A percentile compares a stretch with the other conserved stretches of the same genome.
These are phyloP conservation scores for Mormyrops attenuatus DNA, from an alignment of 2,797 vertebrate genomes.

Conservation along the genomic window DNA sequence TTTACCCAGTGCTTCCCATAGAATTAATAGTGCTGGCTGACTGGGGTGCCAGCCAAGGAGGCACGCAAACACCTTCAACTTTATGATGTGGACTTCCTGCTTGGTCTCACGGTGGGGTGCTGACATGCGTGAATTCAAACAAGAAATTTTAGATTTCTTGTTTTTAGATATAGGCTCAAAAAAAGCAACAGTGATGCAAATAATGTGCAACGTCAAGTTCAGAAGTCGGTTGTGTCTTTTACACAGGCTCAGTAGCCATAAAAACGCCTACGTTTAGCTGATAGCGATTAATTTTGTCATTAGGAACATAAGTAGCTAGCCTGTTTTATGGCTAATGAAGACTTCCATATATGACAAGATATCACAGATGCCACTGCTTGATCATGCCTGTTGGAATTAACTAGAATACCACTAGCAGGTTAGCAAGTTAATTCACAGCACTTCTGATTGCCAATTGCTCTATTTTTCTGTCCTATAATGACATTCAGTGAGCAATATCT, in stretches of 20 bases:
- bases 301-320: not conserved
- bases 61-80: not conserved
- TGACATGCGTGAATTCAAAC: not conserved
- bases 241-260: not conserved
- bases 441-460: not conserved
- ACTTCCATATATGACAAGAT: not conserved
- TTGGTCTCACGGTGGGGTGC: not conserved
- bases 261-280: not conserved
- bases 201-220: not conserved
- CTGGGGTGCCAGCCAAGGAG: not conserved
- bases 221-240: not conserved
- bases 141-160: not conserved
- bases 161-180: not conserved
- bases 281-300: not conserved
- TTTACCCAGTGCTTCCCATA: not conserved
- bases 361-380: not conserved
- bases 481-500: too few species aligned
- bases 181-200: not conserved
- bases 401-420: not conserved
- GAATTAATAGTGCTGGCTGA: not conserved
- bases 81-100: not conserved
- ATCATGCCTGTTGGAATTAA: not conserved
- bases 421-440: not conserved
- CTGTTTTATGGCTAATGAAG: not conserved
- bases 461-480: not conserved